phyloP scores from a whole-genome alignment of 1,140 invertebrate genomes.

The Temnothorax longispinosus region DNA sequence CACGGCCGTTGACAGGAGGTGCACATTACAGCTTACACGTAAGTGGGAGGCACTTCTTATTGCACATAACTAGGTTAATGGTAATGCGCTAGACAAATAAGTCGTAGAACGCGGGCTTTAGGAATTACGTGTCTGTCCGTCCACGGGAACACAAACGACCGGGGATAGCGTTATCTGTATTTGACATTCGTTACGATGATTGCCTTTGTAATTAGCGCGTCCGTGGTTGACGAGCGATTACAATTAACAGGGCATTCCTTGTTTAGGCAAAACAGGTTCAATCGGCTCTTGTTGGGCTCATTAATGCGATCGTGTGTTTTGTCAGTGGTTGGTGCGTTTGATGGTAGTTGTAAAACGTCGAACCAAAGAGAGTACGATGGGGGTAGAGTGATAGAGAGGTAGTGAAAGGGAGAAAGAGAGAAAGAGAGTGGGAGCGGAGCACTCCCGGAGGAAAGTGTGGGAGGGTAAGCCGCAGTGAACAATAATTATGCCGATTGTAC shows the following conservation, averaged over 20 bases:
- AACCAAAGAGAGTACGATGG: conserved; percentile 8
- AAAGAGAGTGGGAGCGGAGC: background rate
- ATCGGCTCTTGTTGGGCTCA: conserved; percentile 72
- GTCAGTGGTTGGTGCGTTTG: conserved; percentile 63
- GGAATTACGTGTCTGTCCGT: conserved; percentile 52
- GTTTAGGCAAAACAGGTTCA: conserved; percentile 74
- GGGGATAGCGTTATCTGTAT: conserved; percentile 65
- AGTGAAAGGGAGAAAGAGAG: conserved; percentile 33
- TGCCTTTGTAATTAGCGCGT: conserved; percentile 75
- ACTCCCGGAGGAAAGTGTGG: conserved; percentile 41
- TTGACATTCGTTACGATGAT: conserved; percentile 77
- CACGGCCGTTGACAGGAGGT: conserved; percentile 8
- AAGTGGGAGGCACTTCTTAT: conserved; percentile 41
- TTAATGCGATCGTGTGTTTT: conserved; percentile 67
- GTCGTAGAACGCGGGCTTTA: conserved; percentile 36
- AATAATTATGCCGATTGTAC: conserved; percentile 78
- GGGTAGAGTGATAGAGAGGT: background rate
- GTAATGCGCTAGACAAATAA: conserved; percentile 59
- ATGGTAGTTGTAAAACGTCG: conserved; percentile 67
- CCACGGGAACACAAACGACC: conserved; percentile 50
- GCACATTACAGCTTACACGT: conserved; percentile 29
- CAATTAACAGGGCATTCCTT: conserved; percentile 74
- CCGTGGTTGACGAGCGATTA: conserved; percentile 71
- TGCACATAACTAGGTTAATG: conserved; percentile 50
- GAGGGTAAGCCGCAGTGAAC: conserved; percentile 56